Evolutionary conservation across 2,888 invertebrate genomes (phyloP).

Genomic region (Uropetala carovei): DNA sequence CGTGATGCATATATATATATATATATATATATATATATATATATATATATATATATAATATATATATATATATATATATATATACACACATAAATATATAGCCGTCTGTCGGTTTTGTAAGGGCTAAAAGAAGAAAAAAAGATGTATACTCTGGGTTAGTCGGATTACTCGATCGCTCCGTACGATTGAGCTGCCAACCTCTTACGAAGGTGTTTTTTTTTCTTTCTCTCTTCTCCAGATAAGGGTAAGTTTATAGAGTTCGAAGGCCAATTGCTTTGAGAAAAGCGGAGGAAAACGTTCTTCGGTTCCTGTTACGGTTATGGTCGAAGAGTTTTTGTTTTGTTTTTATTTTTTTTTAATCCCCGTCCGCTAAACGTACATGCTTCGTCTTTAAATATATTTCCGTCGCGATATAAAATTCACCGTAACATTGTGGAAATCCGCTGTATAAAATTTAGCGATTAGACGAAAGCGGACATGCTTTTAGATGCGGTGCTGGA

Average conservation of each 20-base stretch:
- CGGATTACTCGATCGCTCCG: background rate
- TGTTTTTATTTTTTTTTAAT: background rate
- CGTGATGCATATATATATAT: too few relatives aligned
- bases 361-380: too few relatives aligned
- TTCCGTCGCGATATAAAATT: too few relatives aligned
- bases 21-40: too few relatives aligned
- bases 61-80: too few relatives aligned
- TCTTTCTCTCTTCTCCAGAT: background rate
- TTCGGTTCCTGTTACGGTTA: constrained; percentile 9
- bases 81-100: too few relatives aligned
- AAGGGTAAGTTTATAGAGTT: constrained; percentile 22
- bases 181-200: background rate
- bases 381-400: too few relatives aligned
- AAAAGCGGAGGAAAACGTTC: background rate
- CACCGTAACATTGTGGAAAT: too few relatives aligned
- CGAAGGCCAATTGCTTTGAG: constrained; percentile 3
- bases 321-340: background rate
- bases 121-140: background rate
- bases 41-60: too few relatives aligned
- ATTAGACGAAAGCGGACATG: too few relatives aligned
- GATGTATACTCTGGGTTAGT: constrained; percentile 9
- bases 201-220: background rate
- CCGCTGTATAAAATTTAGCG: too few relatives aligned
- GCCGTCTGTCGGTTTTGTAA: background rate
- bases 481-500: too few relatives aligned